Percentiles rank a stretch among this genome's conserved stretches.
phyloP scores from a whole-genome alignment of 2,888 invertebrate species.

The Baronia brevicornis region DNA sequence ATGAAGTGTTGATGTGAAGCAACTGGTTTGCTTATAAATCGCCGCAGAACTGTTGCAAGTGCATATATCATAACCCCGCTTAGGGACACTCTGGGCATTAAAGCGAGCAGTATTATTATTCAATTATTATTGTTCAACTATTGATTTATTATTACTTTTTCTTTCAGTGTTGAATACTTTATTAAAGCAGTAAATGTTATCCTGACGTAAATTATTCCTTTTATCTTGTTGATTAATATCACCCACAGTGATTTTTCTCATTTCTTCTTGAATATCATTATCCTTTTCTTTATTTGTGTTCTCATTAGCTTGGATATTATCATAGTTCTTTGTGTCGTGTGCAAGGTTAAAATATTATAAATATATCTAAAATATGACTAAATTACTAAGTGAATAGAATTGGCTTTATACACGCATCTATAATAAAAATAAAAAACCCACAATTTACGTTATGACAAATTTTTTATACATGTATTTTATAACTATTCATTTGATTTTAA shows the following conservation, averaged over 20 bases:
- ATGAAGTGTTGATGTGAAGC: constrained; percentile 4
- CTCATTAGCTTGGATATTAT: background rate
- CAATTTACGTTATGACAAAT: too few species aligned
- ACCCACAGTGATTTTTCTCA: constrained; percentile 33
- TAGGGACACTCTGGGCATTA: constrained; percentile 6
- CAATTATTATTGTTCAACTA: background rate
- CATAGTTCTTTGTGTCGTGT: too few species aligned
- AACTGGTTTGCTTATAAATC: constrained; percentile 6
- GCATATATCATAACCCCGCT: constrained; percentile 20
- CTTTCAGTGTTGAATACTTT: constrained; percentile 17
- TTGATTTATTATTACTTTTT: constrained; percentile 10
- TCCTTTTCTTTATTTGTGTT: constrained; percentile 13
- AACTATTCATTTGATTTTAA: too few species aligned
- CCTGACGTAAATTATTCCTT: constrained; percentile 17
- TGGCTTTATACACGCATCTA: too few species aligned
- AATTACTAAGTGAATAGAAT: too few species aligned
- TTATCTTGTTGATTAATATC: constrained; percentile 33
- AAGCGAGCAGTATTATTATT: background rate
- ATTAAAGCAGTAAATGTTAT: constrained; percentile 21
- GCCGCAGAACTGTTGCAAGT: constrained; percentile 5
- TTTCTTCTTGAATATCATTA: constrained; percentile 40
- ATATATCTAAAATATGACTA: too few species aligned
- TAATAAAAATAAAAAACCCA: too few species aligned
- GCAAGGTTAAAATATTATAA: too few species aligned
- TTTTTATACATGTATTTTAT: too few species aligned